Conservation (phyloP, 2,888 invertebrate species). For the Perithous albicinctus region DNA sequence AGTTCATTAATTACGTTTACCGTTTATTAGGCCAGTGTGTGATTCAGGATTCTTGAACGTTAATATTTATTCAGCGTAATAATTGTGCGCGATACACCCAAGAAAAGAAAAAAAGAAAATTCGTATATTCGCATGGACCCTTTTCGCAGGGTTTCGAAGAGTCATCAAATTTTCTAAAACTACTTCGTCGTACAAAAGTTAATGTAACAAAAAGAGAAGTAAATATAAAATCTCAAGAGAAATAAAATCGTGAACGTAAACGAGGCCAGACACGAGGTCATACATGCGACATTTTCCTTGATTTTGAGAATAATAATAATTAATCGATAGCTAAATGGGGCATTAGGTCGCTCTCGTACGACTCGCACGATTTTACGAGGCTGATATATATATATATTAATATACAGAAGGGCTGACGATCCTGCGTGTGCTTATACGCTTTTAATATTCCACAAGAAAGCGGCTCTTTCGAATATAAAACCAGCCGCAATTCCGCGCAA, state of each 20-base stretch:
- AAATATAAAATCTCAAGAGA: neutral
- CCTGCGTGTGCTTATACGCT: conserved; percentile 9
- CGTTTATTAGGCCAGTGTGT: neutral
- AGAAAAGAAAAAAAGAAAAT: too few species aligned
- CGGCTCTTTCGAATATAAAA: conserved; percentile 15
- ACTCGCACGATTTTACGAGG: conserved; percentile 22
- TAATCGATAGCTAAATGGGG: conserved; percentile 66
- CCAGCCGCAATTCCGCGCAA: neutral
- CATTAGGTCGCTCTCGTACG: conserved; percentile 60
- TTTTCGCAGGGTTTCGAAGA: conserved; percentile 54
- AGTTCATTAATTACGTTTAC: conserved; percentile 1
- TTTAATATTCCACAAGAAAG: conserved; percentile 1
- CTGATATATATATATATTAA: conserved; percentile 4
- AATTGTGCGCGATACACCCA: conserved; percentile 34
- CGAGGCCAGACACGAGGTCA: conserved; percentile 6
- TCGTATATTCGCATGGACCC: conserved; percentile 56
- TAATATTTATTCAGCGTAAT: conserved; percentile 23
- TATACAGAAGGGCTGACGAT: neutral
- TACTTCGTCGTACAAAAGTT: conserved; percentile 16
- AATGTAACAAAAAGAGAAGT: neutral
- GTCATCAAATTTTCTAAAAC: conserved; percentile 26
- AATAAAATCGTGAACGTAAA: neutral
- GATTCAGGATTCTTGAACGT: neutral
- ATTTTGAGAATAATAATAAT: conserved; percentile 29
- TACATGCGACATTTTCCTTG: neutral